Base-by-base conservation (phyloP, 2,888 invertebrate species). In the Autographa pulchrina region DNA sequence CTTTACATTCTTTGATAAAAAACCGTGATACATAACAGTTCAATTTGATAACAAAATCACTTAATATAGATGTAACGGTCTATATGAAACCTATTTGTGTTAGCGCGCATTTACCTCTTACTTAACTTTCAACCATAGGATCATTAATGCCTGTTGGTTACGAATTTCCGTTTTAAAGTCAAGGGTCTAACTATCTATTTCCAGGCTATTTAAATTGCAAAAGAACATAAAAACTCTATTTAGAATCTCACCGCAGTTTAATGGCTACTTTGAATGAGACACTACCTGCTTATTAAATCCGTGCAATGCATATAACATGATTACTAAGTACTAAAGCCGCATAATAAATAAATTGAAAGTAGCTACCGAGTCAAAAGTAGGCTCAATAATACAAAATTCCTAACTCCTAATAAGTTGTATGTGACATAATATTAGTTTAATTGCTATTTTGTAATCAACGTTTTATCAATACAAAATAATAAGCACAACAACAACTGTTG, bases 241-340 rank as follows among this genome's bases (percentile, higher is more conserved):
- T 41, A 25, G 41, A 68, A 18, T 48, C 41, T 59, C 25, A 56
- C 32, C 16, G 54, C 31, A 65, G 63, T 61, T 69, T 20, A 61
- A 66, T 62, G 60, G 48, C 59, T 61, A 61, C 54, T 35, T 41
- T 20, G 72, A 66, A 66, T 64, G 11, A n/a, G 54, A 32, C 59
- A 56, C 35, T 68, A 52, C 48, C 64, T 66, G 9, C 56, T 60
- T 76, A 64, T 68, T 52, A 68, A 60, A 18, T 43, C 56, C 31
- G 65, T 54, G 52, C 68, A 52, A 73, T 66, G 52, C 56, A 67
- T 54, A 41, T 52, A 63, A 73, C 56, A 70, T 64, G 60, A 68
- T 59, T 52, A 66, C 60, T 35, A n/a, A n/a, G n/a, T n/a, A 72
- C 65, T 59, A 68, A 56, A 16, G 32, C 16, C 32, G 20, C 41